Evolutionary conservation across 2,113 vertebrate species (phyloP), one percentile per base, ranked within the genome.

Genomic region (Cheirogaleus medius): DNA sequence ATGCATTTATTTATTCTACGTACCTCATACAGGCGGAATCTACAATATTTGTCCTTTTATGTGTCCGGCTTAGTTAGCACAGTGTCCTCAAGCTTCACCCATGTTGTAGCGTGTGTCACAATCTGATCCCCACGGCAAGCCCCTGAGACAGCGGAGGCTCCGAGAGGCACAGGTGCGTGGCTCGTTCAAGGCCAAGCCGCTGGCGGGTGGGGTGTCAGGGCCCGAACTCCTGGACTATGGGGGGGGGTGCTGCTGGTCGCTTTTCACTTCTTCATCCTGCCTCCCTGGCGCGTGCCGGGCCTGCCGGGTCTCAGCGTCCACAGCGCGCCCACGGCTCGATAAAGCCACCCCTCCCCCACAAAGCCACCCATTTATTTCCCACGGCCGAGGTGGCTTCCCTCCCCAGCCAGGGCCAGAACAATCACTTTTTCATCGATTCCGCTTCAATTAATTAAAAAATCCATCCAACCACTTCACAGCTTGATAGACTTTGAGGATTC

Each of bases 381-480:
- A 18, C 11, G 15, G 82, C 63, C 0, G 7, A 60, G 69, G n/a
- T 68, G 71, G 18, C 42, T 27, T 58, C 87, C n/a, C 90, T n/a
- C 25, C 39, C 39, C 84, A 37, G 88, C 77, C 90, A 56, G 87
- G 85, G 76, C 94, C 89, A 34, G 77, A 83, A 86, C 91, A 76
- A 96, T 98, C 92, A 78, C 97, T 89, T 96, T 66, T 78, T 69
- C 96, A 97, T 98, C 29, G 97, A 98, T 97, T 96, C 83, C 3
- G 9, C 94, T 90, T 95, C 93, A 97, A 97, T 97, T 96, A 98
- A 98, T 98, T 98, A 81, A 95, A 97, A 97, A 98, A 97, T 93
- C 97, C 86, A 97, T 97, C 93, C 29, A 13, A 78, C 77, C 77
- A 94, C 96, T 97, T 91, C 68, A 60, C 73, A 69, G 82, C 94